phyloP scores from a whole-genome alignment of 1,140 invertebrate species.

The Sycophaga agraensis region DNA sequence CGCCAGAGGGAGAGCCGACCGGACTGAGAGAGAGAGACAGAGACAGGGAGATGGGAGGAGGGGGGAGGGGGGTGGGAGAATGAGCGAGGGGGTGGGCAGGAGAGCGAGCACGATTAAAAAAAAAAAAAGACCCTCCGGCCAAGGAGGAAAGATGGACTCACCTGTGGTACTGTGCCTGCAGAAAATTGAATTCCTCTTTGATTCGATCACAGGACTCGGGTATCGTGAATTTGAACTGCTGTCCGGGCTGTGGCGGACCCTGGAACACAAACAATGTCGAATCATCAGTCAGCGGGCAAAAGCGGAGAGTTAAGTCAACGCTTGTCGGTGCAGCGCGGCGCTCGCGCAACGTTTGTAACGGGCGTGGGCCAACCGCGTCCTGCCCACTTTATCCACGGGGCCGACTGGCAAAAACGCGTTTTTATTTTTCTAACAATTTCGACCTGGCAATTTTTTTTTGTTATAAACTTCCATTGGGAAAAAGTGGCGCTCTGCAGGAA shows the following conservation, averaged over 20 bases:
- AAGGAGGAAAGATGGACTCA: too few species aligned
- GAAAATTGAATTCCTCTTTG: conserved; percentile 84
- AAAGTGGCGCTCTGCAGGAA: too few species aligned
- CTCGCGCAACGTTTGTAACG: too few species aligned
- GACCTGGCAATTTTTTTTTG: too few species aligned
- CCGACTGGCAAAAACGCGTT: too few species aligned
- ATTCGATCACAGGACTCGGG: conserved; percentile 90
- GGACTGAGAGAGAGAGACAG: background rate
- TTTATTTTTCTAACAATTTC: too few species aligned
- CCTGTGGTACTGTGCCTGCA: conserved; percentile 85
- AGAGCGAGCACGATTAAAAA: background rate
- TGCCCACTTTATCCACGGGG: too few species aligned
- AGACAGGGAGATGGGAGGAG: background rate
- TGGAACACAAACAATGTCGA: conserved; percentile 59
- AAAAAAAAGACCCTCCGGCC: too few species aligned
- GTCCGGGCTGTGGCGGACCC: conserved; percentile 81
- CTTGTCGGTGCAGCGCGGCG: background rate
- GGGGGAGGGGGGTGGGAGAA: background rate
- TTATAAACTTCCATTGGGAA: too few species aligned
- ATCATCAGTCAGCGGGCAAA: conserved; percentile 24
- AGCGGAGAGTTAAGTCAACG: background rate
- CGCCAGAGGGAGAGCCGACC: background rate
- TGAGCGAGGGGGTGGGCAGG: background rate
- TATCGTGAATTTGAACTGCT: conserved; percentile 90
- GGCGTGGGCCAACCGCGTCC: too few species aligned